Evolutionary conservation across 2,113 vertebrate species (phyloP), one percentile per base, ranked within the genome.

Genomic region (Psittacula cyanocephala): DNA sequence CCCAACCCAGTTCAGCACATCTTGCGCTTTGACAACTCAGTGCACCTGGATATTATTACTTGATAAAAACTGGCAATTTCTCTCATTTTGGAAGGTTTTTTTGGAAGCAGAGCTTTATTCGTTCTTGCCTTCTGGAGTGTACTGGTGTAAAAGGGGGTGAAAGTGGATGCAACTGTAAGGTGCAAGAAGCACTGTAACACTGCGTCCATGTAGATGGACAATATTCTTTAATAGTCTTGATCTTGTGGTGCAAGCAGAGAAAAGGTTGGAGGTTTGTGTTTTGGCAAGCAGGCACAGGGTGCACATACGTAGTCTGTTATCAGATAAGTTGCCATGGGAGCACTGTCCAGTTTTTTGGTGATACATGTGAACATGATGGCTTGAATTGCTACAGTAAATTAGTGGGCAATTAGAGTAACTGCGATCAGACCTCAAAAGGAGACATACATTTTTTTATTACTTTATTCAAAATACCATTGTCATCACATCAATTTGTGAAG

Each of bases 1-100:
- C 88, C 68, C 94, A 84, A 39, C n/a, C 46, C 33, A 24, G 55
- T 63, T 67, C 92, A 88, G 72, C 74, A 68, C 80, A 89, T 86
- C 80, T 88, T 93, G 91, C 91, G 60, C 76, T 94, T 90, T 93
- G 95, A 93, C 94, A 95, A 80, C 57, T 95, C 57, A 13, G 64
- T 84, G 92, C 94, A 95, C 86, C 92, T 92, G 92, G 91, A 95
- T 89, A 93, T 95, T 96, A 84, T 81, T 95, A 81, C 69, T 84
- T 95, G 86, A 86, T 68, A 91, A 89, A 90, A 93, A n/a, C 86
- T 91, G 91, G 91, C 69, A 86, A 68, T 47, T 65, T 64, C 20
- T 81, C 37, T 79, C 12, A 23, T 55, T 81, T 79, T 78, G 37
- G 71, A 83, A 71, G 79, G 11, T 4, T 41, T 69, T 49, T 86